Evolutionary conservation across 2,797 vertebrate genomes (phyloP).

Genomic region (Pyrocephalus nanus): DNA sequence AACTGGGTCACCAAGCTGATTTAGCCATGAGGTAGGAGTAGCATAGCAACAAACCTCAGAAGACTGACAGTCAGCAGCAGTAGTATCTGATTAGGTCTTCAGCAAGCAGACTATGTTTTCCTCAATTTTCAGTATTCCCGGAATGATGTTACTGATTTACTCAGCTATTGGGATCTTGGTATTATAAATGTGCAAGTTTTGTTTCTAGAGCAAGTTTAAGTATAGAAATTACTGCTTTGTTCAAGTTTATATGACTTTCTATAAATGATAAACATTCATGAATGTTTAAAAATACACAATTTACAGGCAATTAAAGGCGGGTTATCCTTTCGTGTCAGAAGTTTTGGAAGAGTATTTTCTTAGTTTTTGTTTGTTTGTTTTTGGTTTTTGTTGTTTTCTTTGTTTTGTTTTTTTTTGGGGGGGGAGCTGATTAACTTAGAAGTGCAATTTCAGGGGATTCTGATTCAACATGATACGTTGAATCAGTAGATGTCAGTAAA

Average conservation of each 20-base stretch:
- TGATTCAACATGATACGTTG: not conserved
- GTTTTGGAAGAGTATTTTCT: not conserved
- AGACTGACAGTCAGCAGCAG: slow-evolving; percentile 32
- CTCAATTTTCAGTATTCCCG: not conserved
- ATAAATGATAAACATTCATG: not conserved
- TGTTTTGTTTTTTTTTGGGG: too few relatives aligned
- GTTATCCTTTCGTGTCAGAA: not conserved
- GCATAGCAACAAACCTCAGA: slow-evolving; percentile 45
- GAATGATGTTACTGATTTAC: not conserved
- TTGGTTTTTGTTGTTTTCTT: not conserved
- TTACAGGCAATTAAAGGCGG: not conserved
- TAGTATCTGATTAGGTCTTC: slow-evolving; percentile 12
- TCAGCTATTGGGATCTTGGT: not conserved
- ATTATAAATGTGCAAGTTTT: not conserved
- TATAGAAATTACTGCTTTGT: not conserved
- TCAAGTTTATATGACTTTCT: not conserved
- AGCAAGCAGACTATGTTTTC: not conserved
- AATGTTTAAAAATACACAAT: not conserved
- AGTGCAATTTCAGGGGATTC: not conserved
- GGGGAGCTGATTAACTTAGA: not conserved
- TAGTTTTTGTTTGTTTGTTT: not conserved
- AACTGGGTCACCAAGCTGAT: slow-evolving; percentile 67
- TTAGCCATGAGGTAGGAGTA: slow-evolving; percentile 56
- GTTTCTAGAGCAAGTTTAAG: not conserved
- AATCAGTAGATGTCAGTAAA: not conserved